Conservation (phyloP, 2,888 invertebrate species). For the Rhagophthalmus giganteus region DNA sequence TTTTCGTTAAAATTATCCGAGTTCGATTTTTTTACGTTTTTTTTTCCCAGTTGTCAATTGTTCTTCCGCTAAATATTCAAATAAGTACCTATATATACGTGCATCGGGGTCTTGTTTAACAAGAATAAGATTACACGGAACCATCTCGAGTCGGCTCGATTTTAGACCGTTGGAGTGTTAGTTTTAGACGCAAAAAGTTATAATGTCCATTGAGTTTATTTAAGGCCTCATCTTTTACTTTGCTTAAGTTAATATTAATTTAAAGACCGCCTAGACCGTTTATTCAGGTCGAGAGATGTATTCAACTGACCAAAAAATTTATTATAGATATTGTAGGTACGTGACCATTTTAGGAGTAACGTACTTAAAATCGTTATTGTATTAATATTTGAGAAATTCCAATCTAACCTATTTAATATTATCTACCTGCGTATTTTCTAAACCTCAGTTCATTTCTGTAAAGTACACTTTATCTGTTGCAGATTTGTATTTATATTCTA, state of each 20-base stretch:
- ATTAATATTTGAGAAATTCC: no score
- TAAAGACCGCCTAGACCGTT: slow-evolving; percentile 17
- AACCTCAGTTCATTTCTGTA: no score
- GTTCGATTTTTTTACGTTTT: slow-evolving; percentile 14
- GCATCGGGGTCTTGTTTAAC: slow-evolving; percentile 24
- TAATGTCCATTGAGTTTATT: slow-evolving; percentile 28
- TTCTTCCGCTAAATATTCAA: slow-evolving; percentile 16
- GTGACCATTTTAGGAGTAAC: no score
- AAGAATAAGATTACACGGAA: slow-evolving; percentile 25
- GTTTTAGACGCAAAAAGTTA: slow-evolving; percentile 27
- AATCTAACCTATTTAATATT: no score
- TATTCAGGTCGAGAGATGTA: slow-evolving; percentile 32
- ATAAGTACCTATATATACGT: slow-evolving; percentile 17
- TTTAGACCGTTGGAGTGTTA: slow-evolving; percentile 18
- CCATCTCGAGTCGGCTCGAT: slow-evolving; percentile 17
- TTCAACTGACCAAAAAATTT: no score
- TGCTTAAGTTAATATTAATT: slow-evolving; percentile 28
- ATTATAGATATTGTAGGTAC: no score
- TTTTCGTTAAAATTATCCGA: slow-evolving; percentile 19
- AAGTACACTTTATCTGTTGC: no score
- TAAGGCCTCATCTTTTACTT: slow-evolving; percentile 21
- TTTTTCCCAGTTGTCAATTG: slow-evolving; percentile 17
- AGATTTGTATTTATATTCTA: no score
- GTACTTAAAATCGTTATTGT: no score
- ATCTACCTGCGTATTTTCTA: no score